Evolutionary conservation across 2,888 invertebrate genomes (phyloP).

Genomic region (Cacoxenus indagator): DNA sequence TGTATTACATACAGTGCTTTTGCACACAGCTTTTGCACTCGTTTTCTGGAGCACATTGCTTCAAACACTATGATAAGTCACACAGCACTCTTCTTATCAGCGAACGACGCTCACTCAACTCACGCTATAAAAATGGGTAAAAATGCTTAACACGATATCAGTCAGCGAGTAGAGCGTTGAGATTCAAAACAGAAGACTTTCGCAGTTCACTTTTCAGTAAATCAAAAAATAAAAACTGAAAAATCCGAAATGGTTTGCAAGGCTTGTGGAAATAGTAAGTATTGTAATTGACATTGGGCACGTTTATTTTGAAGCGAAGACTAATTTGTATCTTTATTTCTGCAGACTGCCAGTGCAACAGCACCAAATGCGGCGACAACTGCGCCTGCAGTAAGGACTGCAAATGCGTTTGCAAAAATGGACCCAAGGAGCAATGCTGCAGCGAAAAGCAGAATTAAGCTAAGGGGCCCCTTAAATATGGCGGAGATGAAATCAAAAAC

Average conservation of each 20-base stretch:
- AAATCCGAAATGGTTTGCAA: conserved; percentile 54
- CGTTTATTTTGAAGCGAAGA: no score
- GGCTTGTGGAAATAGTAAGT: conserved; percentile 58
- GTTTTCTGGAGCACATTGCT: conserved; percentile 31
- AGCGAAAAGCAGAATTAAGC: conserved; percentile 10
- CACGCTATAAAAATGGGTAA: not conserved
- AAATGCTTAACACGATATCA: not conserved
- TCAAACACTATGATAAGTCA: not conserved
- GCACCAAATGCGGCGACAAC: conserved; percentile 56
- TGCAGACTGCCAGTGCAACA: conserved; percentile 58
- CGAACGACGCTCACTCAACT: not conserved
- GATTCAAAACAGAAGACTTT: not conserved
- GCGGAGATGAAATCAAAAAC: no score
- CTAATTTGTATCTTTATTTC: not conserved
- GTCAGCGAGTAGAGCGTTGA: not conserved
- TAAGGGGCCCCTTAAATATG: no score
- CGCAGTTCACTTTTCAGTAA: not conserved
- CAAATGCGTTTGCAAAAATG: conserved; percentile 53
- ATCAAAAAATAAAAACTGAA: conserved; percentile 3
- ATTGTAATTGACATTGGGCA: not conserved
- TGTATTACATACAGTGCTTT: no score
- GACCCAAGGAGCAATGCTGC: conserved; percentile 36
- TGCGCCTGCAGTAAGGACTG: conserved; percentile 58
- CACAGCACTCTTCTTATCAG: not conserved
- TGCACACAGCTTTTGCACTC: conserved; percentile 46